Evolutionary conservation across 2,113 vertebrate species (phyloP), one percentile per base, ranked within the genome.

Genomic region (Pterocles orientalis): DNA sequence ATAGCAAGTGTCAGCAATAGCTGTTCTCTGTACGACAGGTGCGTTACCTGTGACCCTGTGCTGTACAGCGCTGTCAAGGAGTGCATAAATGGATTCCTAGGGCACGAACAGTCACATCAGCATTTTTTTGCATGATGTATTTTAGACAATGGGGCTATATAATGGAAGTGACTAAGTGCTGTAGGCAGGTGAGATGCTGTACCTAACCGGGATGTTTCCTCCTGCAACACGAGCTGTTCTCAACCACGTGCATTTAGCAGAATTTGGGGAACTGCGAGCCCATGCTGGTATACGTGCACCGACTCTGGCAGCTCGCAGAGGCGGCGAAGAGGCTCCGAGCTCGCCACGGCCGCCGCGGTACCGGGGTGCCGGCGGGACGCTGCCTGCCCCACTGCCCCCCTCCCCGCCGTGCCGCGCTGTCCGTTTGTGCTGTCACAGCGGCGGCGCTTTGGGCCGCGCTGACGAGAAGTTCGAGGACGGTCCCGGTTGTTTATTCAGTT

Each of bases 171-270:
- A 6, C 69, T 19, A 2, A 23, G 5, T 9, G 36, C 1, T 20
- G 58, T 3, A 8, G 75, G 58, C 12, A 39, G 71, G 45, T 2
- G 68, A 28, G 29, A 7, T 12, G 45, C 73, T 29, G 0, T 3
- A 19, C 36, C 10, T 5, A 3, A 1, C 54, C 0, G 72, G n/a
- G 19, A 2, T 8, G 45, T 19, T 18, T 19, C 14, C 54, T 28
- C 23, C n/a, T 31, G 12, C 33, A 7, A 1, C 51, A 15, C 36
- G 3, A 48, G 23, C 39, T 34, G 16, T 10, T 20, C n/a, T 29
- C 65, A 11, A 62, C 57, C 57, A 0, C 0, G 51, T 3, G 4
- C 36, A 0, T 5, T 12, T 2, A 15, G 77, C 62, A 18, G 71
- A 6, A 18, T 10, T 1, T 5, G 18, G 51, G 39, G 80, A 16